Evolutionary conservation across 2,113 vertebrate genomes (phyloP).

Genomic region (Alethe diademata): DNA sequence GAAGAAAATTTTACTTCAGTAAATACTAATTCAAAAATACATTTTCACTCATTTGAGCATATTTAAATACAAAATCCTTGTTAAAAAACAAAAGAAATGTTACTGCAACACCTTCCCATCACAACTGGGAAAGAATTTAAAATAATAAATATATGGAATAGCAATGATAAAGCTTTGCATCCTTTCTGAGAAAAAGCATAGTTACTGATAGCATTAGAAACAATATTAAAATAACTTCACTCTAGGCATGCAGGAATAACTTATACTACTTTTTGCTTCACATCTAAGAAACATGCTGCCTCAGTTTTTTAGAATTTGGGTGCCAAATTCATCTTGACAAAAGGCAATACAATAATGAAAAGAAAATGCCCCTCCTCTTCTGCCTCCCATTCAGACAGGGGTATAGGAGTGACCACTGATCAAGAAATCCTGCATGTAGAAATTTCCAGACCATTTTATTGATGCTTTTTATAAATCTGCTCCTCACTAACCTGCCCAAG

Average conservation of each 20-base stretch:
- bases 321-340: not conserved
- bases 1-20: not conserved
- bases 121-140: not conserved
- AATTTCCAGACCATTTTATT: not conserved
- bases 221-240: not conserved
- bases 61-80: not conserved
- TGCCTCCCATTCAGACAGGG: not conserved
- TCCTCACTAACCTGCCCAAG: too few relatives aligned
- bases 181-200: not conserved
- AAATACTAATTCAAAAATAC: not conserved
- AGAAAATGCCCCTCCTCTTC: not conserved
- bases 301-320: not conserved
- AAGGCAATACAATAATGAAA: not conserved
- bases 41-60: not conserved
- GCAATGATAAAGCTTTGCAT: not conserved
- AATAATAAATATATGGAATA: not conserved
- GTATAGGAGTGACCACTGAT: not conserved
- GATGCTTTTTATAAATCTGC: not conserved
- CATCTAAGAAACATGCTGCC: not conserved
- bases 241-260: not conserved
- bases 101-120: accelerated
- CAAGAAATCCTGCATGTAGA: not conserved
- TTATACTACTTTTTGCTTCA: not conserved
- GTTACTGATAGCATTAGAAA: not conserved
- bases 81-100: not conserved